Percentiles rank a stretch among this genome's conserved stretches.
Evolutionary conservation across 2,888 invertebrate species (phyloP).

Genomic region (Camptogramma bilineatum): DNA sequence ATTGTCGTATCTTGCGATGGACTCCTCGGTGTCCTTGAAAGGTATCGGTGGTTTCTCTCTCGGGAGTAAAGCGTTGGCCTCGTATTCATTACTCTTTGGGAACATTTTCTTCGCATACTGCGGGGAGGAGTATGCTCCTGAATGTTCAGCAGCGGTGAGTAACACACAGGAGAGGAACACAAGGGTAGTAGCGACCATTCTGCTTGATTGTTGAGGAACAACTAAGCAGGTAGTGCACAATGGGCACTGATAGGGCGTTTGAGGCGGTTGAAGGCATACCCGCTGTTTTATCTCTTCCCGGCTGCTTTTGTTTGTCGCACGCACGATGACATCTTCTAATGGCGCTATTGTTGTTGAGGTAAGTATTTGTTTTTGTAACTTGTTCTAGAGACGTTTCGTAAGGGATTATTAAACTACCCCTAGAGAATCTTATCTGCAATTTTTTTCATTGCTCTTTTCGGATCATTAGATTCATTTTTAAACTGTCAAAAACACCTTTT

Average conservation of each 20-base stretch:
- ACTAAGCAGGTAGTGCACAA: slow-evolving; percentile 61
- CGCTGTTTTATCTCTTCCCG: slow-evolving; percentile 80
- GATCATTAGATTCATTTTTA: too few relatives aligned
- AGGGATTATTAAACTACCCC: slow-evolving; percentile 31
- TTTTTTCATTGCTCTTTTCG: not conserved
- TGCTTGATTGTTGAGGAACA: slow-evolving; percentile 49
- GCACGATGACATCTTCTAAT: slow-evolving; percentile 83
- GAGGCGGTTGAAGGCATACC: slow-evolving; percentile 57
- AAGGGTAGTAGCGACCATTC: slow-evolving; percentile 67
- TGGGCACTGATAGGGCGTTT: slow-evolving; percentile 61
- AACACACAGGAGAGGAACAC: slow-evolving; percentile 54
- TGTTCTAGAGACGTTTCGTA: slow-evolving; percentile 37
- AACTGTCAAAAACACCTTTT: too few relatives aligned
- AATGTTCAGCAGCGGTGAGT: slow-evolving; percentile 65
- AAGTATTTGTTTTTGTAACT: slow-evolving; percentile 40
- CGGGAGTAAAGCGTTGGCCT: slow-evolving; percentile 68
- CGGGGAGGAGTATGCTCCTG: slow-evolving; percentile 82
- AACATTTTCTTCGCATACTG: slow-evolving; percentile 83
- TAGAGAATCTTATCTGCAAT: not conserved
- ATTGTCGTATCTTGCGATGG: slow-evolving; percentile 64
- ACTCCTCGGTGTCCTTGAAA: slow-evolving; percentile 59
- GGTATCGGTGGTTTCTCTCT: slow-evolving; percentile 62
- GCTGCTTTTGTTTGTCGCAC: slow-evolving; percentile 79
- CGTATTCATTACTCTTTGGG: slow-evolving; percentile 62
- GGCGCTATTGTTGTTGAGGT: slow-evolving; percentile 76